A percentile compares a stretch with the other conserved stretches of the same genome.
Conservation (phyloP, 2,797 vertebrate species). For the Tragopan temminckii region DNA sequence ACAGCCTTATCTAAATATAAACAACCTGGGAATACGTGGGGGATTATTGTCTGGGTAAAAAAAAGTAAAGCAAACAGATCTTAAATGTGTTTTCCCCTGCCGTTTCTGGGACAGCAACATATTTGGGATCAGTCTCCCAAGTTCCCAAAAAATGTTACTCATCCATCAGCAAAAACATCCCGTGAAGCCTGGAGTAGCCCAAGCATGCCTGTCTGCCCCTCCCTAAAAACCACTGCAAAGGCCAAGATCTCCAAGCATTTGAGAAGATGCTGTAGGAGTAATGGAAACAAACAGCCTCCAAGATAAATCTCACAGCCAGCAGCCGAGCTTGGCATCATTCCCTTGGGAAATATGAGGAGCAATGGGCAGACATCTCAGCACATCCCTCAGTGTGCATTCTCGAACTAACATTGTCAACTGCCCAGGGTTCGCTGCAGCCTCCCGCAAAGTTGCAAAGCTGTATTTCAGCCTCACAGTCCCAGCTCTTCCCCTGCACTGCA, state of each 20-base stretch:
- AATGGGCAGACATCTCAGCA: neutral
- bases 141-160: neutral
- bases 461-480: neutral
- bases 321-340: fast-evolving
- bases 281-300: neutral
- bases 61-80: slow-evolving; percentile 68
- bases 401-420: neutral
- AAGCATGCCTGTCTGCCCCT: fast-evolving
- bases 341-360: neutral
- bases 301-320: neutral
- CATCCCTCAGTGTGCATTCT: neutral
- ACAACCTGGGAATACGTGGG: slow-evolving; percentile 54
- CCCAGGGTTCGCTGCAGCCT: neutral
- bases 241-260: neutral
- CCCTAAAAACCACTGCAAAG: neutral
- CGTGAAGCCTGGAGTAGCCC: neutral
- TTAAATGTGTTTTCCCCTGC: slow-evolving; percentile 25
- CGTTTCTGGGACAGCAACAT: slow-evolving; percentile 29
- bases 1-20: slow-evolving; percentile 67
- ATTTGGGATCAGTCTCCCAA: neutral
- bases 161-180: slow-evolving; percentile 18
- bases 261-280: neutral
- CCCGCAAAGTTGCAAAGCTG: neutral
- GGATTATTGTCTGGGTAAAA: slow-evolving; percentile 56
- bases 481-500: neutral